phyloP scores from a whole-genome alignment of 2,888 invertebrate genomes.

The Andrena flavipes region DNA sequence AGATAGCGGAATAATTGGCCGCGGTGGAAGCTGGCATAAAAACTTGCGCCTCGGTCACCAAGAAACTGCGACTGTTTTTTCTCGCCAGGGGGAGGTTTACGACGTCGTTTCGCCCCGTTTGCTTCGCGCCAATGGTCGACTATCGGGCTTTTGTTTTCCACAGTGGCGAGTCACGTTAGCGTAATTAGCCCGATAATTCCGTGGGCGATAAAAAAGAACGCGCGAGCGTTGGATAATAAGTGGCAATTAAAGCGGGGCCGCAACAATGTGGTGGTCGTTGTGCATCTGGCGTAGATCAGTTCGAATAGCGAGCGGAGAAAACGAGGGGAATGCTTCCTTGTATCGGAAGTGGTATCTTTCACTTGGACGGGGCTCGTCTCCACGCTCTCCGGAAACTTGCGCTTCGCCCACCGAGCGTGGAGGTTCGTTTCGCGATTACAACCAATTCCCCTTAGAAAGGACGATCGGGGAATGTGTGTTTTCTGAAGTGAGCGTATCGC shows the following conservation, averaged over 20 bases:
- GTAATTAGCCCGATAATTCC: conserved; percentile 37
- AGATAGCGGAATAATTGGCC: too few species aligned
- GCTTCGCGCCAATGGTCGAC: conserved; percentile 5
- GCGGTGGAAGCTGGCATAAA: background rate
- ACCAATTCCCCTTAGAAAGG: conserved; percentile 3
- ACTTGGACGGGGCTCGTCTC: conserved; percentile 19
- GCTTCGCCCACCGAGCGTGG: conserved; percentile 15
- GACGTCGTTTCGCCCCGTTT: conserved; percentile 20
- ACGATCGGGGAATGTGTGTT: too few species aligned
- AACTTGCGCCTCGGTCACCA: background rate
- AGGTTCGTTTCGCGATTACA: conserved; percentile 1
- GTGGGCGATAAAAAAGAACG: background rate
- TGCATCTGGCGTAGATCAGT: background rate
- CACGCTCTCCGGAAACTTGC: background rate
- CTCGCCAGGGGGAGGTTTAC: background rate
- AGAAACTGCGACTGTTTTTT: conserved; percentile 1
- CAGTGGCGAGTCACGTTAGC: conserved; percentile 8
- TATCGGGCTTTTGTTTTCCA: conserved; percentile 33
- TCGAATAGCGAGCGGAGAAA: conserved; percentile 22
- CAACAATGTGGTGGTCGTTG: background rate
- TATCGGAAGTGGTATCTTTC: conserved; percentile 31
- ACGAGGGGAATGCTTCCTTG: conserved; percentile 34
- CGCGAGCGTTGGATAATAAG: conserved; percentile 18
- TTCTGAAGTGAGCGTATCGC: too few species aligned
- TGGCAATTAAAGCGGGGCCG: conserved; percentile 39